Evolutionary conservation across 2,888 invertebrate species (phyloP).

Genomic region (Orthosia incerta): DNA sequence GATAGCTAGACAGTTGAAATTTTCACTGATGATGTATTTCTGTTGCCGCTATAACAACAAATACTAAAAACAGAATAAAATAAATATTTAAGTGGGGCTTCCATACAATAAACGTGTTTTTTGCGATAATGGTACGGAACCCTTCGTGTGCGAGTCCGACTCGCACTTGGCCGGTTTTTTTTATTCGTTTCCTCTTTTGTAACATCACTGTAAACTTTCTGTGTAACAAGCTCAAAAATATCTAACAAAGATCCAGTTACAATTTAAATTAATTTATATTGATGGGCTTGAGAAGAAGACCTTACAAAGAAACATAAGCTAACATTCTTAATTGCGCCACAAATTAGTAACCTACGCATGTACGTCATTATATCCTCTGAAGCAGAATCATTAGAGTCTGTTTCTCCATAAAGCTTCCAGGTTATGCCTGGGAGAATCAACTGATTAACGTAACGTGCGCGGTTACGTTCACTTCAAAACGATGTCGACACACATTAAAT

Average conservation of each 20-base stretch:
- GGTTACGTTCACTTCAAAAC: slow-evolving; percentile 49
- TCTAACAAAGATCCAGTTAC: neutral
- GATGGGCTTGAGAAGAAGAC: neutral
- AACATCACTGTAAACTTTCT: too few relatives aligned
- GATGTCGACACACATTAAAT: slow-evolving; percentile 50
- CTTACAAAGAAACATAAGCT: slow-evolving; percentile 7
- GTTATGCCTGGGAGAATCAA: slow-evolving; percentile 35
- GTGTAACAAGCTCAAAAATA: too few relatives aligned
- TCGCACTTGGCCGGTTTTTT: too few relatives aligned
- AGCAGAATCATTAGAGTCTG: slow-evolving; percentile 33
- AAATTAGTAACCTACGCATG: slow-evolving; percentile 36
- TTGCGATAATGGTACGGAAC: too few relatives aligned
- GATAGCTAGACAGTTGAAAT: too few relatives aligned
- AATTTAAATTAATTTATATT: neutral
- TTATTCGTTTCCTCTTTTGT: too few relatives aligned
- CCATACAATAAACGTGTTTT: too few relatives aligned
- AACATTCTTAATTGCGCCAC: slow-evolving; percentile 40
- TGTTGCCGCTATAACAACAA: too few relatives aligned
- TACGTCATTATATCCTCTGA: slow-evolving; percentile 41
- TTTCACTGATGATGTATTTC: too few relatives aligned
- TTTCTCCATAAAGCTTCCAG: slow-evolving; percentile 31
- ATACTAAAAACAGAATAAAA: too few relatives aligned
- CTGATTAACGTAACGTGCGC: slow-evolving; percentile 42
- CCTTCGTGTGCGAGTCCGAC: too few relatives aligned
- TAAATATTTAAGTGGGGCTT: too few relatives aligned